Evolutionary conservation across 2,888 invertebrate genomes (phyloP).

Genomic region (Lepidochitona cinerea): DNA sequence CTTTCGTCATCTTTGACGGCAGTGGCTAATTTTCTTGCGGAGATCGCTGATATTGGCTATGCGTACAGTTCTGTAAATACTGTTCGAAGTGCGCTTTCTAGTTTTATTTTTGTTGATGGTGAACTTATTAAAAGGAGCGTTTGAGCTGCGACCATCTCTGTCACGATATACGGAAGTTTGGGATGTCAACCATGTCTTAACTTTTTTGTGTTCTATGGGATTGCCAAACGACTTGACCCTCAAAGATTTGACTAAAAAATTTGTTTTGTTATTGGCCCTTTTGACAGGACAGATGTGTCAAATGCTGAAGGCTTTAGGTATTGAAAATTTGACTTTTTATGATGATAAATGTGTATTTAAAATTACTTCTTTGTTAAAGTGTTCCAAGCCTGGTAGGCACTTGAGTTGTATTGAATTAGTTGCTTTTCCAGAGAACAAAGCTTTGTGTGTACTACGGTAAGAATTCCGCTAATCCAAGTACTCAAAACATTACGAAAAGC

Average conservation of each 20-base stretch:
- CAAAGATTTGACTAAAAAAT: background rate
- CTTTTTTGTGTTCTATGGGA: background rate
- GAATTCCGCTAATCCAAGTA: too few relatives aligned
- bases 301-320: background rate
- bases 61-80: slow-evolving; percentile 1
- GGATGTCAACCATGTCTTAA: slow-evolving; percentile 7
- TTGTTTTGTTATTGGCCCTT: background rate
- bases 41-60: background rate
- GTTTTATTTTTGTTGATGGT: background rate
- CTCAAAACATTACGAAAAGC: too few relatives aligned
- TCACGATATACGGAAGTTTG: background rate
- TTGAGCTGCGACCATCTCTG: background rate
- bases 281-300: slow-evolving; percentile 5
- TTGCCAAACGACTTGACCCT: background rate
- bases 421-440: background rate
- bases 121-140: background rate
- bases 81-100: background rate
- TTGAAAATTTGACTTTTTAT: background rate
- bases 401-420: background rate
- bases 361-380: background rate
- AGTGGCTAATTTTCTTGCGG: background rate
- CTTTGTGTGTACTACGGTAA: background rate
- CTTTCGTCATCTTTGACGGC: background rate
- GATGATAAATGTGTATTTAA: slow-evolving; percentile 6
- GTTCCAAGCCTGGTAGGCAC: background rate